A percentile compares a stretch with the other conserved stretches of the same genome.
Evolutionary conservation across 2,113 vertebrate species (phyloP).

Genomic region (Clarias magur): DNA sequence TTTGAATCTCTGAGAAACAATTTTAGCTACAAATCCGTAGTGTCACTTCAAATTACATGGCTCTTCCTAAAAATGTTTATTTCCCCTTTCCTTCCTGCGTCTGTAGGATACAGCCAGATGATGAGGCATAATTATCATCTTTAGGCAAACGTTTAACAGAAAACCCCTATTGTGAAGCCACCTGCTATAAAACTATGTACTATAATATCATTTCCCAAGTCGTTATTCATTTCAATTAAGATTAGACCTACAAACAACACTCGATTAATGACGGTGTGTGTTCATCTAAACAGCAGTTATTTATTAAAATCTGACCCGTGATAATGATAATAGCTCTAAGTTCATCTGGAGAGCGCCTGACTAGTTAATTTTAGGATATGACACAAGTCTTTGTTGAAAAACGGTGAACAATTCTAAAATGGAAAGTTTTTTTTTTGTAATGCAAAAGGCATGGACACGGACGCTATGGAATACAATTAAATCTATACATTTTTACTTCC

Average conservation of each 20-base stretch:
- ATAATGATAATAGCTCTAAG: not conserved
- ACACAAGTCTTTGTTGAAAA: not conserved
- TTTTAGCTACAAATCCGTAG: not conserved
- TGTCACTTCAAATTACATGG: not conserved
- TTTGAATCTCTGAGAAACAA: not conserved
- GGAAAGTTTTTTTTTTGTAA: not conserved
- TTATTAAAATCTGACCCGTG: not conserved
- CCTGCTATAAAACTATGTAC: conserved; percentile 23
- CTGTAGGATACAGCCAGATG: conserved; percentile 15
- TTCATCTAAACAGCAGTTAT: not conserved
- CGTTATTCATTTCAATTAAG: conserved; percentile 15
- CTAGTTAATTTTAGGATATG: not conserved
- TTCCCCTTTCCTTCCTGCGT: not conserved
- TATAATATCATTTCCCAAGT: conserved; percentile 8
- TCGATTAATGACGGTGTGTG: not conserved
- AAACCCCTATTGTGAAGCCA: conserved; percentile 11
- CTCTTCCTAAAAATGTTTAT: not conserved
- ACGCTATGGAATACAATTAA: not conserved
- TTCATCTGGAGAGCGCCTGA: not conserved
- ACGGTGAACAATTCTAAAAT: not conserved
- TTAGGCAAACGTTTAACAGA: conserved; percentile 29
- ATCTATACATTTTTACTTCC: conserved; percentile 2
- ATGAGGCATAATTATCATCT: conserved; percentile 21
- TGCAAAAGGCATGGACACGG: not conserved
- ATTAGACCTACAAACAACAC: not conserved